Evolutionary conservation across 2,888 invertebrate species (phyloP).

Genomic region (Morpho deidamia): DNA sequence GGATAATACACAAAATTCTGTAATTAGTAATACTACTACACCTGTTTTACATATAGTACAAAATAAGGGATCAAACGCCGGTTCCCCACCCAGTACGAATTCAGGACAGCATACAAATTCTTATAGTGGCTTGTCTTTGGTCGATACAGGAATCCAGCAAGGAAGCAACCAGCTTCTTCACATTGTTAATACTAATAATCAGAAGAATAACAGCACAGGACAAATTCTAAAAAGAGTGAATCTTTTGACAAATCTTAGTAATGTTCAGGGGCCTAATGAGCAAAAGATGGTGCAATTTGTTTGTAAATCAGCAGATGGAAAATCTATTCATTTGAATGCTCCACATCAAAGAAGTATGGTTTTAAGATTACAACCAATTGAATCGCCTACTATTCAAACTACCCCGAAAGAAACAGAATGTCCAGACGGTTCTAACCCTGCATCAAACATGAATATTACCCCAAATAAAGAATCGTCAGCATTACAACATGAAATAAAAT

Average conservation of each 20-base stretch:
- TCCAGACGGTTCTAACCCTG: conserved; percentile 41
- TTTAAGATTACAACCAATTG: conserved; percentile 63
- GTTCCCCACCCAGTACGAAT: conserved; percentile 41
- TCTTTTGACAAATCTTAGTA: conserved; percentile 65
- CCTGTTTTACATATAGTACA: conserved; percentile 71
- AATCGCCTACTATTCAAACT: conserved; percentile 46
- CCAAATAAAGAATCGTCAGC: conserved; percentile 38
- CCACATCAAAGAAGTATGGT: conserved; percentile 76
- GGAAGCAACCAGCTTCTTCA: conserved; percentile 69
- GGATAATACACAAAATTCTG: conserved; percentile 60
- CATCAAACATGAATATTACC: conserved; percentile 32
- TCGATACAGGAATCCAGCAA: conserved; percentile 64
- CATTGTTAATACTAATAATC: conserved; percentile 66
- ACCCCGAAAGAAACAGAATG: conserved; percentile 40
- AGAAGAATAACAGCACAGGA: conserved; percentile 52
- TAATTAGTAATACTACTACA: conserved; percentile 55
- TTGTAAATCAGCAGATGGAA: conserved; percentile 80
- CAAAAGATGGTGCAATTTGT: conserved; percentile 80
- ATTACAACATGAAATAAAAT: conserved; percentile 64
- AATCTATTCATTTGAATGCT: conserved; percentile 75
- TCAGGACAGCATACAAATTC: conserved; percentile 45
- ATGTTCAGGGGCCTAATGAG: conserved; percentile 67
- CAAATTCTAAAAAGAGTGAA: conserved; percentile 71
- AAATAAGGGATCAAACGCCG: conserved; percentile 46
- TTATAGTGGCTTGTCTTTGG: conserved; percentile 61